Percentiles rank a stretch among this genome's conserved stretches.
These are phyloP conservation scores for Zoroaster sp. DNA, from an alignment of 53 echinoderm and acorn worm genomes.

Conservation along the genomic window DNA sequence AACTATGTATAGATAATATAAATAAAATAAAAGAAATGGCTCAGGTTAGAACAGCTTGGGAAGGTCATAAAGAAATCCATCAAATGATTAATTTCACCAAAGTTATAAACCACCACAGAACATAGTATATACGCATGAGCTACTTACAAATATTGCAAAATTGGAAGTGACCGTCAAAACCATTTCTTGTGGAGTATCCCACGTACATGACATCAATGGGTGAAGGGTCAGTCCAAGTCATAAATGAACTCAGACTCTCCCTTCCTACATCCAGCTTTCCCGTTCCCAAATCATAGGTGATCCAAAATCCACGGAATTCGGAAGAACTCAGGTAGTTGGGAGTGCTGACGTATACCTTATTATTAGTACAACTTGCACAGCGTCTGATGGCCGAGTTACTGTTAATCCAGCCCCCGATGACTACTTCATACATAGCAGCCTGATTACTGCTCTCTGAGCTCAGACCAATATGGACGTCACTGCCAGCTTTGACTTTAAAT, in stretches of 20 bases:
- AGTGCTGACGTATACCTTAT: conserved; percentile 51
- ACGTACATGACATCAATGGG: conserved; percentile 67
- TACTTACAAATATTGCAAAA: conserved; percentile 72
- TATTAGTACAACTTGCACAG: conserved; percentile 41
- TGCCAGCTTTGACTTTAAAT: conserved; percentile 69
- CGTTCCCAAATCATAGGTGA: conserved; percentile 47
- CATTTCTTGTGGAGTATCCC: conserved; percentile 76
- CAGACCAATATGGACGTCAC: conserved; percentile 65
- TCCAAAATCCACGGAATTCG: conserved; percentile 78
- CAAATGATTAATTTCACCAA: too few relatives aligned
- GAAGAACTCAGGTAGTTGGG: conserved; percentile 33
- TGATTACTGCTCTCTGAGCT: conserved; percentile 55
- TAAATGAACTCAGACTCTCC: conserved; percentile 57
- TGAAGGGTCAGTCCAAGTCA: conserved; percentile 64
- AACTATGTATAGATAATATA: neutral
- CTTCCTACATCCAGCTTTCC: conserved; percentile 69
- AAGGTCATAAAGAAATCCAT: too few relatives aligned
- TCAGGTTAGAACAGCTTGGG: too few relatives aligned
- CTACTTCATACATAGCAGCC: conserved; percentile 64
- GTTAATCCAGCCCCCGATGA: conserved; percentile 82
- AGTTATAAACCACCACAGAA: neutral
- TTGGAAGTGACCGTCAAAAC: conserved; percentile 62
- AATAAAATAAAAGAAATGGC: too few relatives aligned
- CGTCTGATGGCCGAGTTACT: conserved; percentile 62
- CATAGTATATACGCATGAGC: neutral